A percentile compares a stretch with the other conserved stretches of the same genome.
Conservation (phyloP, 2,888 invertebrate species). For the Camponotus fellah region DNA sequence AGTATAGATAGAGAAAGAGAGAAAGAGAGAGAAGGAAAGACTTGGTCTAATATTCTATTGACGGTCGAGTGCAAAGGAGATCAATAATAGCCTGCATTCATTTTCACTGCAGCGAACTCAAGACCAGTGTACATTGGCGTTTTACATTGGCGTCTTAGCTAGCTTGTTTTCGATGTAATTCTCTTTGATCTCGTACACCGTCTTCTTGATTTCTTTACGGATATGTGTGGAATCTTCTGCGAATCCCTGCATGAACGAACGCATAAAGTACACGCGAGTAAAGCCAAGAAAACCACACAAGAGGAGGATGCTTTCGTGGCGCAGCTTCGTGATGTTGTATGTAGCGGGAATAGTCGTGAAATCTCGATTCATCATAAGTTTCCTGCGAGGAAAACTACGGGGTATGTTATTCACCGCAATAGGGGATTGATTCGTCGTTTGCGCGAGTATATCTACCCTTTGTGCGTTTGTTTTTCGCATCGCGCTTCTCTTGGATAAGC, state of each 20-base stretch:
- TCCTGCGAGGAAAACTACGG: constrained; percentile 32
- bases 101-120: constrained; percentile 17
- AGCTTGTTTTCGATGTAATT: constrained; percentile 2
- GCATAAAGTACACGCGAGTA: constrained; percentile 16
- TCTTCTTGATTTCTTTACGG: constrained; percentile 32
- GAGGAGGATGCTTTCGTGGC: constrained; percentile 26
- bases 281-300: constrained; percentile 20
- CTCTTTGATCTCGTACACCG: constrained; percentile 23
- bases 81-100: constrained; percentile 28
- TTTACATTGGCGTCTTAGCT: constrained; percentile 19
- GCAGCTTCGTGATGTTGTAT: background rate
- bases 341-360: constrained; percentile 34
- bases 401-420: constrained; percentile 13
- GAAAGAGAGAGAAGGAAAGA: background rate
- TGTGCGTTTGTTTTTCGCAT: background rate
- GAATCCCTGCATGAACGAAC: constrained; percentile 6
- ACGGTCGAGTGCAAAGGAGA: background rate
- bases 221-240: constrained; percentile 26
- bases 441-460: background rate
- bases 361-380: constrained; percentile 59
- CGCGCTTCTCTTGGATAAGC: background rate
- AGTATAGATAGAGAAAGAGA: background rate
- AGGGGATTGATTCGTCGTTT: background rate
- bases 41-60: background rate
- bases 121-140: background rate